Evolutionary conservation across 2,113 vertebrate genomes (phyloP), one percentile per base, ranked within the genome.

Genomic region (Onychostruthus taczanowskii): DNA sequence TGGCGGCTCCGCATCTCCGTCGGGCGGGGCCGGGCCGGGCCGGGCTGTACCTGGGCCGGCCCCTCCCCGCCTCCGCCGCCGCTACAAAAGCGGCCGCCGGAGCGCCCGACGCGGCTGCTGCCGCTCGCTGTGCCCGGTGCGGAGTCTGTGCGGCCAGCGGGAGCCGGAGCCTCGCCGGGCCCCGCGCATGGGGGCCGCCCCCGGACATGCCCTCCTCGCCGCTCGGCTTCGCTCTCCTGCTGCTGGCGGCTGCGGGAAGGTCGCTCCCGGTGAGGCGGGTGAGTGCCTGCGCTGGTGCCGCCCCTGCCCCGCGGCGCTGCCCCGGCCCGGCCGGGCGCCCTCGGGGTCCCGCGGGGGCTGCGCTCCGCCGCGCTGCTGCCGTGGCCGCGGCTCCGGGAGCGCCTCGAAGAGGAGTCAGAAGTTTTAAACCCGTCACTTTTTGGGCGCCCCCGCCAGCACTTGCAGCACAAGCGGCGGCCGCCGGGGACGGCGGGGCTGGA

Each of bases 241-340:
- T 98, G 62, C 95, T 96, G 89, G 88, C 90, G 55, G 87, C 95
- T 43, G 73, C 93, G 86, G 96, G 96, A 73, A 83, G 93, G 70
- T 91, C 95, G 52, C 93, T 96, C 50, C 97, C 97, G 33, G 76
- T 92, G 37, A 89, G 94, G 39, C 97, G 96, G 98, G 98, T 98
- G 97, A 97, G 98, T 68, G 52, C 20, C 21, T 8, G 74, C 12
- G 23, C 21, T 15, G 41, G 41, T 41, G 41, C 41, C 41, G 41
- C 41, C 33, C 10, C 31, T 16, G 24, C 30, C 44, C 53, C 64
- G 16, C 8, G 35, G 69, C 10, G 63, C 52, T 20, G 50, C 9
- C 53, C 64, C 53, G 23, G n/a, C 16, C 66, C 31, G 56, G 26
- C 66, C 37, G 8, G 28, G 58, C 16, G 23, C 69, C 19, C 69